Evolutionary conservation across 2,888 invertebrate species (phyloP).

Genomic region (Agriopis leucophaearia): DNA sequence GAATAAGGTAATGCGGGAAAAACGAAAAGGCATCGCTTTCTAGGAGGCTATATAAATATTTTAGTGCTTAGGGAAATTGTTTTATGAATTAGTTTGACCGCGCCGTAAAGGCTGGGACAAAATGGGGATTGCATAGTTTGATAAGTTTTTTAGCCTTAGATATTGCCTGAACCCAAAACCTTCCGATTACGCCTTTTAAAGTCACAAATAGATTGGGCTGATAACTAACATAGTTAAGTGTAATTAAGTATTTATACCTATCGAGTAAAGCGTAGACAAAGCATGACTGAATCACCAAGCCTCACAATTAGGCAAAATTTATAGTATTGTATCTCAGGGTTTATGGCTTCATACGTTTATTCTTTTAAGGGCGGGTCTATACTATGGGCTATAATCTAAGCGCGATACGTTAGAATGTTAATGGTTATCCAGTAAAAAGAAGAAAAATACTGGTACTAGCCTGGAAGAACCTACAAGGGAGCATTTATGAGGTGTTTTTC

Average conservation of each 20-base stretch:
- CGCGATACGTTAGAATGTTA: no score
- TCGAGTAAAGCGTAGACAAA: neutral
- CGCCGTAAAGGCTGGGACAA: no score
- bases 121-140: neutral
- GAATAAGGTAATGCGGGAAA: neutral
- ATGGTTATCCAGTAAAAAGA: no score
- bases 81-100: neutral
- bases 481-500: no score
- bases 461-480: no score
- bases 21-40: neutral
- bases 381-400: no score
- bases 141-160: neutral
- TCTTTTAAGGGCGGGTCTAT: no score
- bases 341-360: no score
- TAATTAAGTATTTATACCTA: slow-evolving; percentile 10
- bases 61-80: neutral
- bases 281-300: slow-evolving; percentile 27
- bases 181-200: neutral
- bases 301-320: slow-evolving; percentile 15
- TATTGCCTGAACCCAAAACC: neutral
- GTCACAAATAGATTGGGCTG: neutral
- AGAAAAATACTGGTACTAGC: no score
- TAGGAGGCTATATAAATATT: slow-evolving; percentile 9
- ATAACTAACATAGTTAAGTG: neutral
- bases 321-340: slow-evolving; percentile 1